Base-by-base conservation (phyloP, 1,140 invertebrate species). In the Cotesia chilonis region DNA sequence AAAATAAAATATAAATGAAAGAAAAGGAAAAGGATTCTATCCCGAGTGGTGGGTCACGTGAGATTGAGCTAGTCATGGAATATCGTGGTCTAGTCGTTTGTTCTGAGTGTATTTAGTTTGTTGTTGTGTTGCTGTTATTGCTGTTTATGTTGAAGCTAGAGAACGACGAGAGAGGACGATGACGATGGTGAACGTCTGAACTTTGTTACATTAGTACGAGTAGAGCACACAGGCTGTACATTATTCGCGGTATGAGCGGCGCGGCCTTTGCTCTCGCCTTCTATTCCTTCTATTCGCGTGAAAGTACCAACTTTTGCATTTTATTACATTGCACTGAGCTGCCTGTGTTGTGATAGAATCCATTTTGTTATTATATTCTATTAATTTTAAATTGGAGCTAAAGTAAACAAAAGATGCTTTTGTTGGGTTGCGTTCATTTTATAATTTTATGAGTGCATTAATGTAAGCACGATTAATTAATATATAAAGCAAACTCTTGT, bases 151-250 rank as follows among this genome's bases (percentile, higher is more conserved):
- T 35, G 51, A 28, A 28, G 28, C 28, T 28, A 28, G 28, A 28
- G 28, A 28, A 28, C 28, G 28, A 28, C 28, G 28, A 64, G 7
- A 59, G 35, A 6, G 36, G 59, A 41, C 47, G 38, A 67, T 57
- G 66, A 59, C 55, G 78, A 77, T 71, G 78, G 77, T 81, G 79
- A 80, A 81, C 77, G 80, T 74, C 71, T 81, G 80, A 81, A 81
- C 80, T 81, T 81, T 81, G 79, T 81, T 81, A 71, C 47, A 57
- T 10, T 52, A 41, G 65, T 63, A 66, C 51, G 70, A 71, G 51
- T 66, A 59, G 55, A 63, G 59, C 61, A 68, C 57, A 65, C 14
- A 7, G 9, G 70, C 12, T 51, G 68, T 65, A 59, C 60, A 59
- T 63, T 67, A 68, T 68, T 37, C 38, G 68, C 36, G 36, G 68